Percentiles rank a stretch among this genome's conserved stretches.
These are phyloP conservation scores for Acanthis flammea DNA, from an alignment of 2,797 vertebrate species.

Conservation along the genomic window DNA sequence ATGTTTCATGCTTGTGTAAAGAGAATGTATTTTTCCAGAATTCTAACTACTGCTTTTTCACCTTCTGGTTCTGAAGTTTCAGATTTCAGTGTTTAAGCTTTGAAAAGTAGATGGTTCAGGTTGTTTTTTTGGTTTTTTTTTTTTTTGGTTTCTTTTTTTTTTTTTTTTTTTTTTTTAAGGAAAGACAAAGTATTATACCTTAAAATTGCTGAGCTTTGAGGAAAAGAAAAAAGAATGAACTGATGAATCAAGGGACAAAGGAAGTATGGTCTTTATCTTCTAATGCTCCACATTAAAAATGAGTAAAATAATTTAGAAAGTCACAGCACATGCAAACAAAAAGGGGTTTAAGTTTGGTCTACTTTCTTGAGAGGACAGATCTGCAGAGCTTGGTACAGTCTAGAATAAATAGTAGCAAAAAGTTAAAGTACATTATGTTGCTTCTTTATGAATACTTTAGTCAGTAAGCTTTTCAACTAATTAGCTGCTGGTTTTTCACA, in stretches of 20 bases:
- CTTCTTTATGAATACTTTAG: background rate
- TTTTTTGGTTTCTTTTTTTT: background rate
- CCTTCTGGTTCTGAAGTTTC: background rate
- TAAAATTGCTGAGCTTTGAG: background rate
- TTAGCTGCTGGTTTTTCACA: background rate
- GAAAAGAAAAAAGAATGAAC: background rate
- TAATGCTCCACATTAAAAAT: background rate
- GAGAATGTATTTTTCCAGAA: background rate
- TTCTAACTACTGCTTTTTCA: background rate
- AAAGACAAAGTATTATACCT: background rate
- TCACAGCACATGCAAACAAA: background rate
- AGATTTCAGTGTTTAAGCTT: background rate
- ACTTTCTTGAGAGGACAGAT: background rate
- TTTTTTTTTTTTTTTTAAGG: background rate
- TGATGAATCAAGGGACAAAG: background rate
- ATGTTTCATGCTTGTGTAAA: accelerated
- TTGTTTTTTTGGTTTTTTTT: background rate
- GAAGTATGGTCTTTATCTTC: background rate
- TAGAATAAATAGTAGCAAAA: background rate
- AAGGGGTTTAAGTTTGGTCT: accelerated
- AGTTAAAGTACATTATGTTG: background rate
- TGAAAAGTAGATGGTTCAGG: background rate
- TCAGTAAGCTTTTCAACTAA: background rate
- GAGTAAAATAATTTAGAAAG: background rate
- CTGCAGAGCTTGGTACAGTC: background rate